These are phyloP conservation scores for Diadegma fenestrale DNA, from an alignment of 2,888 invertebrate species.

Conservation along the genomic window DNA sequence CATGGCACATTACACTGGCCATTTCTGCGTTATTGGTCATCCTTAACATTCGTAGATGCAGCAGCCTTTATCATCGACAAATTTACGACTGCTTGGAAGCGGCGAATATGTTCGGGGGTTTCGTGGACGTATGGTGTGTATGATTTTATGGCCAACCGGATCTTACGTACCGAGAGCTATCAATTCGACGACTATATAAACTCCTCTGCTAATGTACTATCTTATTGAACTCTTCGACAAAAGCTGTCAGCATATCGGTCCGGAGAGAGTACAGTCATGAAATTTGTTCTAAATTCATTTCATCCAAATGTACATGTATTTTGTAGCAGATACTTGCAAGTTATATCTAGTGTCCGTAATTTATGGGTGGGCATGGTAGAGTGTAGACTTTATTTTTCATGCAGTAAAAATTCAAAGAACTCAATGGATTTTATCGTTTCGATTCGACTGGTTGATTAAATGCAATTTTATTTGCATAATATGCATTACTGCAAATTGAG, in stretches of 20 bases:
- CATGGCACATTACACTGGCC: neutral
- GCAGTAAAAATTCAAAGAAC: neutral
- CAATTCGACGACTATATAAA: neutral
- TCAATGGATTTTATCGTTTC: neutral
- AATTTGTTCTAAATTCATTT: slow-evolving; percentile 57
- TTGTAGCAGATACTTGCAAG: slow-evolving; percentile 45
- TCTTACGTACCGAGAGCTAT: slow-evolving; percentile 12
- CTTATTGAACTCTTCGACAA: slow-evolving; percentile 14
- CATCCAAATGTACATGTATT: slow-evolving; percentile 29
- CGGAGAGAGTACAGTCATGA: slow-evolving; percentile 41
- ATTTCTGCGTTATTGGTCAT: slow-evolving; percentile 30
- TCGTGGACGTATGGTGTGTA: slow-evolving; percentile 43
- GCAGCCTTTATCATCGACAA: slow-evolving; percentile 57
- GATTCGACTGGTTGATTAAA: neutral
- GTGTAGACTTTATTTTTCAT: neutral
- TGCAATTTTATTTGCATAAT: neutral
- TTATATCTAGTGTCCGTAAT: neutral
- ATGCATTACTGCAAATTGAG: neutral
- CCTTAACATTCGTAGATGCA: slow-evolving; percentile 29
- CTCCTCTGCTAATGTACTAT: neutral
- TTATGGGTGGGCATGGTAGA: neutral
- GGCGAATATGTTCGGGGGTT: slow-evolving; percentile 36
- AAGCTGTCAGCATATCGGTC: slow-evolving; percentile 44
- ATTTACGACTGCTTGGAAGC: slow-evolving; percentile 55
- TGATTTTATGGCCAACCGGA: slow-evolving; percentile 18